Percentiles rank a stretch among this genome's conserved stretches.
Evolutionary conservation across 2,888 invertebrate genomes (phyloP).

Genomic region (Drosophila subquinaria): DNA sequence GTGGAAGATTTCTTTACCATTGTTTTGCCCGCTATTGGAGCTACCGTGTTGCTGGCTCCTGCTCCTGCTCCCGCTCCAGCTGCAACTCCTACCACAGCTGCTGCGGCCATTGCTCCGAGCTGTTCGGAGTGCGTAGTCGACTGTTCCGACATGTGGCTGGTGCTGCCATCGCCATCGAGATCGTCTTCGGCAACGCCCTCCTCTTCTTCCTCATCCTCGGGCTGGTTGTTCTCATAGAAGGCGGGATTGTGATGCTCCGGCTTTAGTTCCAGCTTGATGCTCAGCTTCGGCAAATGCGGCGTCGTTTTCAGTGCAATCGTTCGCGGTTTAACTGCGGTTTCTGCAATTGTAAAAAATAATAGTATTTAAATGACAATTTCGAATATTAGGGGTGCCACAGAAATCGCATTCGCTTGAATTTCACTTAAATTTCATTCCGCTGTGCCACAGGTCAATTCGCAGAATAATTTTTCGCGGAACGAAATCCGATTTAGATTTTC

Average conservation of each 20-base stretch:
- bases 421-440: no score
- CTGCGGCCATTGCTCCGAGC: constrained; percentile 10
- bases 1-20: constrained; percentile 83
- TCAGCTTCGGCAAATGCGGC: constrained; percentile 83
- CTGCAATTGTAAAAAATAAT: not conserved
- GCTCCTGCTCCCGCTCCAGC: not conserved
- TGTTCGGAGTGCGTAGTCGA: constrained; percentile 68
- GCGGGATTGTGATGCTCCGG: constrained; percentile 84
- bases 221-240: constrained; percentile 81
- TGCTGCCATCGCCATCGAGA: constrained; percentile 79
- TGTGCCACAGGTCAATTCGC: no score
- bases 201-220: constrained; percentile 78
- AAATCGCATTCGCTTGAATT: no score
- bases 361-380: not conserved
- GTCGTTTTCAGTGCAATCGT: constrained; percentile 83
- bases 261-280: constrained; percentile 84
- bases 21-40: constrained; percentile 57
- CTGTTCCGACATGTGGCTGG: constrained; percentile 78
- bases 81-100: not conserved
- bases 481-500: no score
- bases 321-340: constrained; percentile 73
- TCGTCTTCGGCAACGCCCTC: constrained; percentile 73
- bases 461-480: no score
- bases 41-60: constrained; percentile 37
- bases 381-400: no score